Evolutionary conservation across 2,888 invertebrate genomes (phyloP), one percentile per base, ranked within the genome.

Genomic region (Mythimna vitellina): DNA sequence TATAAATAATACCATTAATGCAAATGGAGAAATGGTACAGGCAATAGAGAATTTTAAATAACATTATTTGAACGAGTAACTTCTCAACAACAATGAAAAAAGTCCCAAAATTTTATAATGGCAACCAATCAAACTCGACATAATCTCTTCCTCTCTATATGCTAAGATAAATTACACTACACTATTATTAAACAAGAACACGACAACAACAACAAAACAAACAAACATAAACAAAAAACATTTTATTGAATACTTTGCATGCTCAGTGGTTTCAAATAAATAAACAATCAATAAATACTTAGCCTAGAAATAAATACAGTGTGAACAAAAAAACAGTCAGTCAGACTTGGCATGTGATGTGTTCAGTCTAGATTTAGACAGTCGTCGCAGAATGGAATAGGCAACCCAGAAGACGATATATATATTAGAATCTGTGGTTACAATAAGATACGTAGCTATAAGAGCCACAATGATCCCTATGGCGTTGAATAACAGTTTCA

Each of bases 381-480:
- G 91, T 86, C 94, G 87, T 72, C 96, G 90, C 0, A 95, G 82
- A 1, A 95, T 89, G 0, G 96, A 95, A 74, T 93, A 96, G 46
- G 87, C 86, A 4, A 96, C 86, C 96, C 96, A 96, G 77, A 95
- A 95, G 17, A 95, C 84, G 17, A 96, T 85, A 68, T 95, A 96
- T 7, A 95, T 70, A 29, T 93, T 93, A 0, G 96, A 95, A 66
- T 95, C 92, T 0, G 93, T 93, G 17, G 90, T 91, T 1, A 95
- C 86, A 32, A 95, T 92, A 84, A 95, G 75, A 62, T 95, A 96
- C 0, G 92, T 90, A 0, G 94, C 94, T n/a, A 93, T 70, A 3
- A 95, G 78, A 0, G 95, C 95, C 1, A 95, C 84, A 0, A 95
- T 53, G 10, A 95, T 91, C 0, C 96, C 96, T 3, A 93, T 64